Conservation (phyloP, 2,113 vertebrate genomes). For the Thunnus maccoyii region DNA sequence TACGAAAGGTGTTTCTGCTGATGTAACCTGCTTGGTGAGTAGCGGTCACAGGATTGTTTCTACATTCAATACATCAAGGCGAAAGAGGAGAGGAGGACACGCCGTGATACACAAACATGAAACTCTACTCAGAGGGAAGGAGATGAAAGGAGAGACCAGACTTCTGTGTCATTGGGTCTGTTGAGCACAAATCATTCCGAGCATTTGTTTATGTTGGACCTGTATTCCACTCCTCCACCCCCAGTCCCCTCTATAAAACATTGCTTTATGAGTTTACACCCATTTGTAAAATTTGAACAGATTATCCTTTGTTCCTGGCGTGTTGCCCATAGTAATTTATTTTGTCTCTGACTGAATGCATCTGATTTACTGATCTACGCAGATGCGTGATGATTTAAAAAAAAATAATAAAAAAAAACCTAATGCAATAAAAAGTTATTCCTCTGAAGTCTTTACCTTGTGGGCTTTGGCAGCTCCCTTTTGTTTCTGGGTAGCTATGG, state of each 20-base stretch:
- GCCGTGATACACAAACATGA: constrained; percentile 54
- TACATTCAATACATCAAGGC: constrained; percentile 43
- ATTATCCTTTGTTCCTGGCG: constrained; percentile 62
- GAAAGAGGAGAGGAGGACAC: constrained; percentile 55
- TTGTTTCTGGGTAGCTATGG: constrained; percentile 48
- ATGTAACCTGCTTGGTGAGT: constrained; percentile 18
- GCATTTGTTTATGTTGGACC: constrained; percentile 79
- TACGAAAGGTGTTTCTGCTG: constrained; percentile 35
- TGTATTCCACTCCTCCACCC: constrained; percentile 57
- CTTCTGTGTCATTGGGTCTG: constrained; percentile 68
- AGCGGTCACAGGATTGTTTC: constrained; percentile 20
- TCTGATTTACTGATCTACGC: constrained; percentile 54
- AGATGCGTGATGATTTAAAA: constrained; percentile 20
- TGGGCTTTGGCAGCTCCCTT: constrained; percentile 63
- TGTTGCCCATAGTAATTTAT: constrained; percentile 53
- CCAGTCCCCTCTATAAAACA: constrained; percentile 67
- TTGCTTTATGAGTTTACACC: constrained; percentile 74
- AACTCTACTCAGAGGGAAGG: constrained; percentile 46
- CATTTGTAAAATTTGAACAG: constrained; percentile 74
- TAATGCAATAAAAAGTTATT: constrained; percentile 56
- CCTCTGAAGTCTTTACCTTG: constrained; percentile 63
- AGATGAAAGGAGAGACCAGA: constrained; percentile 64
- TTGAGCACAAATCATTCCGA: constrained; percentile 69
- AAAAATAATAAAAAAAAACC: neutral
- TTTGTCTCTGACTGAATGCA: constrained; percentile 44